phyloP scores from a whole-genome alignment of 2,113 vertebrate species.

The Erinaceus europaeus region DNA sequence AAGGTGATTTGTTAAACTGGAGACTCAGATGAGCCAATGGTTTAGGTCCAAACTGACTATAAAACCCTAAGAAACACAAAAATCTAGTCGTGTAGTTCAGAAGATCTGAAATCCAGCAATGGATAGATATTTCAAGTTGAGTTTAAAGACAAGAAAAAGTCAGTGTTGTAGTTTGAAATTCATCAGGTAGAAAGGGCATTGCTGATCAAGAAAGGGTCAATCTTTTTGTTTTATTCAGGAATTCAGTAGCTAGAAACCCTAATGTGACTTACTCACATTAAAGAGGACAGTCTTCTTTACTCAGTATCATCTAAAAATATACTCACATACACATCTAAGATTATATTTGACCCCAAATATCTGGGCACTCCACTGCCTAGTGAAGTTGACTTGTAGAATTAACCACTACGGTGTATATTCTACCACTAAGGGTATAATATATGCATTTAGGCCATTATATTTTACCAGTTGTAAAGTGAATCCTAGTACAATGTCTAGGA shows the following conservation, averaged over 20 bases:
- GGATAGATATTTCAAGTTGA: not conserved
- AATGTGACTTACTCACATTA: not conserved
- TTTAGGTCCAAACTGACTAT: no score
- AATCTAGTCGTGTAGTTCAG: no score
- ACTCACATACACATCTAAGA: not conserved
- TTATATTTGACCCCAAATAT: not conserved
- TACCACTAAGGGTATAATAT: not conserved
- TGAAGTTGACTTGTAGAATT: not conserved
- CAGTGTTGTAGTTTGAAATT: not conserved
- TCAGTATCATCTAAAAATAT: not conserved
- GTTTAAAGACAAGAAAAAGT: not conserved
- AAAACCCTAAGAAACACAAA: no score
- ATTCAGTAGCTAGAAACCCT: not conserved
- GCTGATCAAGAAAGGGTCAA: not conserved
- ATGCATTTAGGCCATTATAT: not conserved
- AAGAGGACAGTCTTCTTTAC: not conserved
- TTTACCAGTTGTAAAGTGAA: not conserved
- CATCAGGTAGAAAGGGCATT: not conserved
- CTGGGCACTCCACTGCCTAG: not conserved
- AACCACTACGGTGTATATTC: not conserved
- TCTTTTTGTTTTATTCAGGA: not conserved
- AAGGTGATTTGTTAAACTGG: no score
- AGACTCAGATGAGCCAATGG: no score
- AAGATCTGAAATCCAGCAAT: not conserved
- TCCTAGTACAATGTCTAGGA: not conserved